Conservation (phyloP, 1,140 invertebrate species). For the Penaeus vannamei region DNA sequence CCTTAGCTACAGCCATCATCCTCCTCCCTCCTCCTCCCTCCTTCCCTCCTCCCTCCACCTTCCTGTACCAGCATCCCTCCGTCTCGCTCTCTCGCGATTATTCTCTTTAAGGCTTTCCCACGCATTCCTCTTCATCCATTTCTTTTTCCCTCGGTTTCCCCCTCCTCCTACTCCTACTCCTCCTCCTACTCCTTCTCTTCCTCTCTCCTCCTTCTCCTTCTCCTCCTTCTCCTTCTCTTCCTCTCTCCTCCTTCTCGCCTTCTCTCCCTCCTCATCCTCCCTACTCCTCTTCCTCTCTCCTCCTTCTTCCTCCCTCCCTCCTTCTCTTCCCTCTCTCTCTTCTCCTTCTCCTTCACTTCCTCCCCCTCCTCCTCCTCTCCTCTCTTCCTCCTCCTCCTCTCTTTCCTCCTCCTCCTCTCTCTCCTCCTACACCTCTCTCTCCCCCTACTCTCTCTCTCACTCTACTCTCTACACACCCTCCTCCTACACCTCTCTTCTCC, state of each 20-base stretch:
- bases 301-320: background rate
- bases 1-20: background rate
- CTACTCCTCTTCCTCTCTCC: too few relatives aligned
- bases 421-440: background rate
- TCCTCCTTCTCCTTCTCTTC: too few relatives aligned
- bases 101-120: background rate
- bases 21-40: background rate
- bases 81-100: background rate
- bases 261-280: too few relatives aligned
- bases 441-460: background rate
- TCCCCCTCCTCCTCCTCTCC: slow-evolving; percentile 16
- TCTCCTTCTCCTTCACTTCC: background rate
- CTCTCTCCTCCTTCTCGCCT: too few relatives aligned
- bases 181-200: too few relatives aligned
- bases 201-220: too few relatives aligned
- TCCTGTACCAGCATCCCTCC: background rate
- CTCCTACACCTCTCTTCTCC: background rate
- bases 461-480: background rate
- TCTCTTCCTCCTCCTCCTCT: slow-evolving; percentile 18
- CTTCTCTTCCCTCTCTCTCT: background rate
- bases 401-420: slow-evolving; percentile 5
- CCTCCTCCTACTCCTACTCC: background rate
- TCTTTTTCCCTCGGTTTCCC: too few relatives aligned
- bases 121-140: background rate
- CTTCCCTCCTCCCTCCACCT: background rate